Percentiles rank a stretch among this genome's conserved stretches.
These are phyloP conservation scores for Vireo altiloquus DNA, from an alignment of 2,113 vertebrate genomes.

Conservation along the genomic window DNA sequence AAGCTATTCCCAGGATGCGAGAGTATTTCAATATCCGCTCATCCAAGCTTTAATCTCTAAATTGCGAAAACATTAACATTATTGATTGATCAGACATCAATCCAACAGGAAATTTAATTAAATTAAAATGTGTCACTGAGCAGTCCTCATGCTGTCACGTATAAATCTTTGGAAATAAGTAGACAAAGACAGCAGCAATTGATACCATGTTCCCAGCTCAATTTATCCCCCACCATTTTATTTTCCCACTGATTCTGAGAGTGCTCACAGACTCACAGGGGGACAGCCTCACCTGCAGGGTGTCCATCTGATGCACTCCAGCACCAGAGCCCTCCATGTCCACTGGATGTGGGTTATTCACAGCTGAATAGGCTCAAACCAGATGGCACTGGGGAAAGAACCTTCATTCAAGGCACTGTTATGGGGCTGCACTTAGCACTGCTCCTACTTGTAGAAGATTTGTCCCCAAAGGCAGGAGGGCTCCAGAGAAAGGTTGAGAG, in stretches of 20 bases:
- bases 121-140: slow-evolving; percentile 83
- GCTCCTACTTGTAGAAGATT: background rate
- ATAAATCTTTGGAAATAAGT: slow-evolving; percentile 82
- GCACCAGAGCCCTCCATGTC: background rate
- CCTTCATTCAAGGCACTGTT: background rate
- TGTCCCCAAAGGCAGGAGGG: slow-evolving; percentile 3
- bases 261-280: background rate
- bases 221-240: slow-evolving; percentile 16
- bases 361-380: background rate
- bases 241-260: background rate
- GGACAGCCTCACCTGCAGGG: background rate
- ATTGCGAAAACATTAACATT: slow-evolving; percentile 87
- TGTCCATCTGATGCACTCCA: background rate
- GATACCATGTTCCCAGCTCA: background rate
- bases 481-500: background rate
- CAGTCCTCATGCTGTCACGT: slow-evolving; percentile 63
- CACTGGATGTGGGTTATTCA: background rate
- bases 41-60: slow-evolving; percentile 79
- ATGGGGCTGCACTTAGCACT: background rate
- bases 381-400: background rate
- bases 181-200: slow-evolving; percentile 64
- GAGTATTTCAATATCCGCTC: slow-evolving; percentile 48
- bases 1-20: slow-evolving; percentile 4
- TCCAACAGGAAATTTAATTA: slow-evolving; percentile 85
- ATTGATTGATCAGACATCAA: slow-evolving; percentile 86